These are phyloP conservation scores for Polypedilum pembai DNA, from an alignment of 1,140 invertebrate genomes.

Conservation along the genomic window DNA sequence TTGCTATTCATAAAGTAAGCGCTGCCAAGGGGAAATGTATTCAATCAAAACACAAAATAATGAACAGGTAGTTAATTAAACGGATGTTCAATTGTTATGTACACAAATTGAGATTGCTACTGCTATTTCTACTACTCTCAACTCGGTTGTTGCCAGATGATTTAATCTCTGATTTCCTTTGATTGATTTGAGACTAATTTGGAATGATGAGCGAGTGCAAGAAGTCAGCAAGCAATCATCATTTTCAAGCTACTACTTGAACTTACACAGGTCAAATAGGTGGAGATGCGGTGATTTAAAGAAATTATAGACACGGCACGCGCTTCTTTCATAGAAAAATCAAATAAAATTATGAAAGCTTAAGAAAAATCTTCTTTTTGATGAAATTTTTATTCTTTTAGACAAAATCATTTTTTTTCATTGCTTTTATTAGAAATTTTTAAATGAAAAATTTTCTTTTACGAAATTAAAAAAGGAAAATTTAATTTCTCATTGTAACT, in stretches of 20 bases:
- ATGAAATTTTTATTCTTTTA: too few relatives aligned
- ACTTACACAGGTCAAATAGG: background rate
- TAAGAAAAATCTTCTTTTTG: too few relatives aligned
- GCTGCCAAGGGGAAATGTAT: background rate
- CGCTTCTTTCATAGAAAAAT: background rate
- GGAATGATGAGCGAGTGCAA: too few relatives aligned
- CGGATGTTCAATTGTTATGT: constrained; percentile 8
- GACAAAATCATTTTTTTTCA: too few relatives aligned
- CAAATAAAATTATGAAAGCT: background rate
- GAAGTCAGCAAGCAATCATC: too few relatives aligned
- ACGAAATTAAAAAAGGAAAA: too few relatives aligned
- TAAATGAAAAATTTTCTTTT: too few relatives aligned
- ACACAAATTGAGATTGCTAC: background rate
- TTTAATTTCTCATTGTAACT: too few relatives aligned
- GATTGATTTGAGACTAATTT: background rate
- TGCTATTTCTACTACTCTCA: background rate
- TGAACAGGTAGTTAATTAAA: constrained; percentile 18
- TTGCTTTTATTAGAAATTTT: too few relatives aligned
- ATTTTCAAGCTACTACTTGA: background rate
- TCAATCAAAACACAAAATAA: background rate
- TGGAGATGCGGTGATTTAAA: background rate
- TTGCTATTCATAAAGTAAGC: background rate
- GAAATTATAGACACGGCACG: background rate
- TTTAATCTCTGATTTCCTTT: constrained; percentile 14
- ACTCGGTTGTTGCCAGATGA: background rate